Conservation (phyloP, 2,888 invertebrate genomes). For the Aromia moschata region DNA sequence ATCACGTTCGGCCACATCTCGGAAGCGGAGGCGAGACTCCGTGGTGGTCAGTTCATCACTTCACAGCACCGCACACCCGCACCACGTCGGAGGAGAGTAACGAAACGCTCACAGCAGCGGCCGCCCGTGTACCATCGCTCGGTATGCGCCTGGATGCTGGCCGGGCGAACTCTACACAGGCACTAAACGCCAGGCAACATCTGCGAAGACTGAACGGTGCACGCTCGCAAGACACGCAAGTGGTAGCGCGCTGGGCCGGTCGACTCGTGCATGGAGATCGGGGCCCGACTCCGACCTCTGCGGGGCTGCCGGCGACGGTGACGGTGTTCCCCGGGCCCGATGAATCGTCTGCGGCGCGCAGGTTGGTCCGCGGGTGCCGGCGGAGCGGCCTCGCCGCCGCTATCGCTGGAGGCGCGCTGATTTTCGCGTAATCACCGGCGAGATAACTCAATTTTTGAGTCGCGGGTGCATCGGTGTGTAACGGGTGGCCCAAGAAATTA, state of each 20-base stretch:
- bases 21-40: slow-evolving; percentile 15
- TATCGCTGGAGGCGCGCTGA: too few relatives aligned
- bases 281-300: slow-evolving; percentile 9
- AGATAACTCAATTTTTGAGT: too few relatives aligned
- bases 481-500: too few relatives aligned
- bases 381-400: too few relatives aligned
- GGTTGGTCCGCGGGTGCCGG: slow-evolving; percentile 11
- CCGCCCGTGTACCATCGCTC: slow-evolving; percentile 9
- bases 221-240: slow-evolving; percentile 7
- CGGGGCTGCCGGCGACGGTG: slow-evolving; percentile 9
- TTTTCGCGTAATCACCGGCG: too few relatives aligned
- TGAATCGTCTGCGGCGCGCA: slow-evolving; percentile 18
- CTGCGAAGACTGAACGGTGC: slow-evolving; percentile 12
- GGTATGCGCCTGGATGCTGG: slow-evolving; percentile 14
- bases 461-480: too few relatives aligned
- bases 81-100: slow-evolving; percentile 8
- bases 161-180: slow-evolving; percentile 28
- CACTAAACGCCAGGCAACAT: slow-evolving; percentile 3
- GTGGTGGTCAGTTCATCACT: slow-evolving; percentile 17
- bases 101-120: slow-evolving; percentile 5
- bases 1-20: slow-evolving; percentile 38
- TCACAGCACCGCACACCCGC: slow-evolving; percentile 4
- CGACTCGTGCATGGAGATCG: slow-evolving; percentile 6
- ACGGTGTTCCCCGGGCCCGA: slow-evolving; percentile 8
- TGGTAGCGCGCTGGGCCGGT: slow-evolving; percentile 8